These are phyloP conservation scores for Nephrotoma appendiculata DNA, from an alignment of 2,888 invertebrate genomes.

Conservation along the genomic window DNA sequence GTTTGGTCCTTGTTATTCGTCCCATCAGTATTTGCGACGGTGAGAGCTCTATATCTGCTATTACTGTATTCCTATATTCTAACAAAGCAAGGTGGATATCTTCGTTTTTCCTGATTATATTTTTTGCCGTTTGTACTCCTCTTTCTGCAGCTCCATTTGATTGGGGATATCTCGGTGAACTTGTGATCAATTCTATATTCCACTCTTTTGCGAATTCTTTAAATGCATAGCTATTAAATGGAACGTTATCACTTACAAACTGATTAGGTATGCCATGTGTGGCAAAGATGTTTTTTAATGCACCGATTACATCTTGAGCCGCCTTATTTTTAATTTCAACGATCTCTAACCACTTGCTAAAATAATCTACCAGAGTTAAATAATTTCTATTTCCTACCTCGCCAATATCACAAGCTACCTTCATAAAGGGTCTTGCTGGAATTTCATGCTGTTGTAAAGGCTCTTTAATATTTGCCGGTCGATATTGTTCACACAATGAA, in stretches of 20 bases:
- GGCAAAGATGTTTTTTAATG: slow-evolving; percentile 14
- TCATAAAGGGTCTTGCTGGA: neutral
- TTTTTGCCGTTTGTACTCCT: slow-evolving; percentile 9
- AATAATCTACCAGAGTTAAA: neutral
- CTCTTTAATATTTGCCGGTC: neutral
- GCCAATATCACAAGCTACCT: neutral
- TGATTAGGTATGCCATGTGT: slow-evolving; percentile 13
- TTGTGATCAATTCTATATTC: slow-evolving; percentile 11
- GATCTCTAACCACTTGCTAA: neutral
- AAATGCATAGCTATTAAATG: slow-evolving; percentile 11
- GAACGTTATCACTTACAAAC: slow-evolving; percentile 10
- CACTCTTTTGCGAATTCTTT: slow-evolving; percentile 11
- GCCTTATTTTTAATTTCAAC: neutral
- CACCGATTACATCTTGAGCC: slow-evolving; percentile 6
- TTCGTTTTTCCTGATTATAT: neutral
- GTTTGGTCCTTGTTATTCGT: neutral
- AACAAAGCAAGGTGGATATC: neutral
- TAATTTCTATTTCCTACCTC: neutral
- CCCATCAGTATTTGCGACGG: neutral
- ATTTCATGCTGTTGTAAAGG: neutral
- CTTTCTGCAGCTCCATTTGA: too few species aligned
- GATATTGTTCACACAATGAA: neutral
- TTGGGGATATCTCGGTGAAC: slow-evolving; percentile 8
- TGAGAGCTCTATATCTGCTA: neutral
- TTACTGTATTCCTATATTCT: neutral